phyloP scores from a whole-genome alignment of 1,140 invertebrate genomes.

The Cotesia vestalis region DNA sequence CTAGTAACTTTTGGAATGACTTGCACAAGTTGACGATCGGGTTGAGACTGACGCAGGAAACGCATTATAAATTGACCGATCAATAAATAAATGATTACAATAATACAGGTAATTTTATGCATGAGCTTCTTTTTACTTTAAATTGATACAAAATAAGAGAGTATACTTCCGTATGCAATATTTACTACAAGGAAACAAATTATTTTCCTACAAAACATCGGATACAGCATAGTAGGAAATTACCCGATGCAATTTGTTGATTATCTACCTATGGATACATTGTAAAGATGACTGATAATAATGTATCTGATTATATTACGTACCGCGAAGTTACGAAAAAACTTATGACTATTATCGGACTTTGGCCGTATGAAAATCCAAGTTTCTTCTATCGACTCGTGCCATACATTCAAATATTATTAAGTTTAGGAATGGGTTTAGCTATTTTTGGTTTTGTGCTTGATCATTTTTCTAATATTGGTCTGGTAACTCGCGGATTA shows the following conservation, averaged over 20 bases:
- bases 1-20: background rate
- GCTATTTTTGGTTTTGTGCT: background rate
- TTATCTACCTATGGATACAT: background rate
- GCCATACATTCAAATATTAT: background rate
- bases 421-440: background rate
- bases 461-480: background rate
- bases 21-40: background rate
- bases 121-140: background rate
- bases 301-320: background rate
- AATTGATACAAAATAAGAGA: background rate
- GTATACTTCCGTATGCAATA: no score
- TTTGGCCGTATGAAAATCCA: conserved; percentile 9
- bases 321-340: conserved; percentile 7
- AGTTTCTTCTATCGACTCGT: background rate
- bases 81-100: background rate
- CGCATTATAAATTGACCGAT: conserved; percentile 14
- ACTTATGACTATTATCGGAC: background rate
- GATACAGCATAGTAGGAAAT: no score
- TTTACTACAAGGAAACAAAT: no score
- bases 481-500: conserved; percentile 3
- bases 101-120: background rate
- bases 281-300: background rate
- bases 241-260: background rate
- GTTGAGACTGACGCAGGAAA: background rate
- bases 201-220: no score